phyloP scores from a whole-genome alignment of 2,113 vertebrate genomes.

The Blennius ocellaris region DNA sequence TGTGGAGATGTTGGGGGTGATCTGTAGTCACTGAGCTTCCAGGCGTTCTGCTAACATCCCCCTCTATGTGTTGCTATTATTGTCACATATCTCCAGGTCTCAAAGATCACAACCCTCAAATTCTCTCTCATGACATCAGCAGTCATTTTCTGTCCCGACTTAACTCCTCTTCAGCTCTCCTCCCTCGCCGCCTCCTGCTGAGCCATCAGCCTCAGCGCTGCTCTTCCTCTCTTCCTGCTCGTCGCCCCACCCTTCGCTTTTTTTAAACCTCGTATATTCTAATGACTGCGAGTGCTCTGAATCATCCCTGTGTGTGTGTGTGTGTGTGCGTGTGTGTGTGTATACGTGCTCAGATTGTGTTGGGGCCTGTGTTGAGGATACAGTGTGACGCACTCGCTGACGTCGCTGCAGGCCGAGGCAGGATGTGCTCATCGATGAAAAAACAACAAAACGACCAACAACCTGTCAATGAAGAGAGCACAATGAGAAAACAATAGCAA shows the following conservation, averaged over 20 bases:
- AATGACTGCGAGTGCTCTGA: conserved; percentile 48
- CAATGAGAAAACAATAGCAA: conserved; percentile 4
- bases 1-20: no score
- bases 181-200: background rate
- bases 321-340: background rate
- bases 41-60: background rate
- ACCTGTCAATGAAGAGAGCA: conserved; percentile 43
- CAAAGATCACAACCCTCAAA: background rate
- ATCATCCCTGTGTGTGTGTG: conserved; percentile 39
- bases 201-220: background rate
- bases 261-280: conserved; percentile 14
- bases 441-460: conserved; percentile 1
- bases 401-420: conserved; percentile 58
- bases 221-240: conserved; percentile 12
- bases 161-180: conserved; percentile 9
- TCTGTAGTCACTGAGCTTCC: background rate
- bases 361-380: conserved; percentile 42
- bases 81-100: background rate
- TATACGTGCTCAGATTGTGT: conserved; percentile 13
- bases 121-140: background rate
- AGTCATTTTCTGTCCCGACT: background rate
- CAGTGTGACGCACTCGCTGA: conserved; percentile 72
- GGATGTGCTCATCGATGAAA: conserved; percentile 63
- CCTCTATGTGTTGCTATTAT: background rate
- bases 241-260: conserved; percentile 11